Evolutionary conservation across 2,888 invertebrate species (phyloP), one percentile per base, ranked within the genome.

Genomic region (Leptothorax acervorum): DNA sequence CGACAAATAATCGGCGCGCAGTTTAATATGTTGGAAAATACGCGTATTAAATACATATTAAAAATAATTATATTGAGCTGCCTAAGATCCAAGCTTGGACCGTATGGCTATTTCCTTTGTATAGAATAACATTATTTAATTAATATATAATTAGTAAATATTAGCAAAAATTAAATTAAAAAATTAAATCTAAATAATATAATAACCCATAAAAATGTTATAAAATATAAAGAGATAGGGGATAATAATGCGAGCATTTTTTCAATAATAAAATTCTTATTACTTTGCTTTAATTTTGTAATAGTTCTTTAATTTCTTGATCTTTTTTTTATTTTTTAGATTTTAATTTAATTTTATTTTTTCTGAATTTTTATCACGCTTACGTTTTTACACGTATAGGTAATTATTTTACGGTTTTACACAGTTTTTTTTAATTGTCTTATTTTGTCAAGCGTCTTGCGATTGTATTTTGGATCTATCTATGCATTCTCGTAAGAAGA

Each of bases 401-500:
- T 23, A 23, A 23, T 23, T 23, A 23, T 23, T 23, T 23, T 23
- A 55, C 6, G 15, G 9, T 42, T 73, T 39, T 9, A 18, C 11
- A 35, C 3, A 23, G 8, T 18, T 71, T 73, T 11, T 4, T 35
- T 63, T 35, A 62, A 63, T 63, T 51, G 9, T 31, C 0, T 42
- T 0, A 68, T 39, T 78, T 78, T 79, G 45, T 31, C 55, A 39
- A 68, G 9, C 12, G 9, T 70, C 31, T 65, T 51, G 4, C 8
- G 8, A 78, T 42, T 39, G 39, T 28, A 42, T 62, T 42, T 63
- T 35, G 18, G 5, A 57, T 8, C n/a, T 18, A 45, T 51, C 15
- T 18, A 60, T 53, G 53, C 51, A 45, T 84, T 76, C 42, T 68
- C 73, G 86, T 85, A 89, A 92, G 90, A 93, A 92, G 90, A 91